phyloP scores from a whole-genome alignment of 2,113 vertebrate species.

The Saguinus midas region DNA sequence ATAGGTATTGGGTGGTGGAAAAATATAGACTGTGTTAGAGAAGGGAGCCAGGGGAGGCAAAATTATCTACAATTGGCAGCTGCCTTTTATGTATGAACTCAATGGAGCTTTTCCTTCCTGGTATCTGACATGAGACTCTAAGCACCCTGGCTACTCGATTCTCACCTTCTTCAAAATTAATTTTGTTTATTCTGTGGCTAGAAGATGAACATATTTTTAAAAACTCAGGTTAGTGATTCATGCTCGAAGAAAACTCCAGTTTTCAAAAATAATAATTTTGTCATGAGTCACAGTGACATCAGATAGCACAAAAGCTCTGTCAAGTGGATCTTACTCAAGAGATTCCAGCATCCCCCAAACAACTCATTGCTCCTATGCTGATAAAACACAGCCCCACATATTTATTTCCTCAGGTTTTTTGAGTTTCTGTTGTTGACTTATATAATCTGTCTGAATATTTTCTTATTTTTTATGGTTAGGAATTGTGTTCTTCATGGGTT shows the following conservation, averaged over 20 bases:
- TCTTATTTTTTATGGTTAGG: background rate
- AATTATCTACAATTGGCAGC: background rate
- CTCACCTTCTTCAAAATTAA: background rate
- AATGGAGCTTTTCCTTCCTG: background rate
- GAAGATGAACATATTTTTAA: background rate
- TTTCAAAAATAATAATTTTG: conserved; percentile 32
- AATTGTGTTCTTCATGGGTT: background rate
- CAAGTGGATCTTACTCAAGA: background rate
- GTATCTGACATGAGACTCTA: background rate
- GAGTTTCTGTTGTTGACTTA: background rate
- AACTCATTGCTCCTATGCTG: background rate
- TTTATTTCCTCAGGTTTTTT: background rate
- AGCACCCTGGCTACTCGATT: background rate
- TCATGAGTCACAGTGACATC: background rate
- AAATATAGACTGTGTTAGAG: background rate
- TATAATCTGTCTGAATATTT: background rate
- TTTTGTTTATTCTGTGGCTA: background rate
- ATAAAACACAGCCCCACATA: background rate
- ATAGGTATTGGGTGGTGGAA: background rate
- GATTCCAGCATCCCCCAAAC: background rate
- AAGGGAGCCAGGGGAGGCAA: background rate
- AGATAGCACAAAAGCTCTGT: background rate
- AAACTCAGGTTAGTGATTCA: background rate
- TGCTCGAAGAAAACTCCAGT: background rate
- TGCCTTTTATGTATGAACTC: background rate